phyloP scores from a whole-genome alignment of 1,140 invertebrate species.

The Mesaphorura yosii region DNA sequence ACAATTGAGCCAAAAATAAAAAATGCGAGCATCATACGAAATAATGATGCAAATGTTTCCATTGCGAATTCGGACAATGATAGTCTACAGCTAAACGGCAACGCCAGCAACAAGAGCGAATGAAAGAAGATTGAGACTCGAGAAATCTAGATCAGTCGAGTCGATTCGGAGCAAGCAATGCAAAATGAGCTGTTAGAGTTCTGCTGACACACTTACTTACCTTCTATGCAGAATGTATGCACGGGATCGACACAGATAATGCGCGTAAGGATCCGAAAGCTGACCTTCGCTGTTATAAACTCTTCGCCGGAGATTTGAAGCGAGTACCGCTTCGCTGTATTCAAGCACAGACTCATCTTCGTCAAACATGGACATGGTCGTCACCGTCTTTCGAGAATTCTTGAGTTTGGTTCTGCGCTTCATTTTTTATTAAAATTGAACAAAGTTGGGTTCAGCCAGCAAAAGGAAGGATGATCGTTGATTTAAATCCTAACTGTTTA shows the following conservation, averaged over 20 bases:
- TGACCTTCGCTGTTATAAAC: slow-evolving; percentile 30
- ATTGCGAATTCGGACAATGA: no score
- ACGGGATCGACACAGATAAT: slow-evolving; percentile 27
- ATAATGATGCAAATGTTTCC: no score
- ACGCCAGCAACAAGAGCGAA: no score
- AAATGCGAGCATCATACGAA: no score
- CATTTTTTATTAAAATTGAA: slow-evolving; percentile 1
- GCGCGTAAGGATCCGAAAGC: slow-evolving; percentile 26
- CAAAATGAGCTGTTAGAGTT: no score
- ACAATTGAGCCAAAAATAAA: no score
- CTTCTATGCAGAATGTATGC: slow-evolving; percentile 28
- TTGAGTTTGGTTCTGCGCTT: neutral
- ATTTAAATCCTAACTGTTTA: neutral
- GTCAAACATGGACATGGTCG: slow-evolving; percentile 27
- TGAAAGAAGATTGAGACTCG: slow-evolving; percentile 3
- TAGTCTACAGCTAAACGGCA: no score
- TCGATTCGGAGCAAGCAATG: no score
- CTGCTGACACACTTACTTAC: no score
- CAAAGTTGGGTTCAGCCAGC: neutral
- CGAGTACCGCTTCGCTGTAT: slow-evolving; percentile 27
- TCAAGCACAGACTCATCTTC: slow-evolving; percentile 24
- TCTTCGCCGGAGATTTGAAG: slow-evolving; percentile 20
- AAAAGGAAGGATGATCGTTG: neutral
- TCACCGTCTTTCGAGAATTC: slow-evolving; percentile 5
- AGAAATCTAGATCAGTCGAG: no score